A percentile compares a stretch with the other conserved stretches of the same genome.
Evolutionary conservation across 2,888 invertebrate genomes (phyloP).

Genomic region (Spatulosminthurus flaviceps): DNA sequence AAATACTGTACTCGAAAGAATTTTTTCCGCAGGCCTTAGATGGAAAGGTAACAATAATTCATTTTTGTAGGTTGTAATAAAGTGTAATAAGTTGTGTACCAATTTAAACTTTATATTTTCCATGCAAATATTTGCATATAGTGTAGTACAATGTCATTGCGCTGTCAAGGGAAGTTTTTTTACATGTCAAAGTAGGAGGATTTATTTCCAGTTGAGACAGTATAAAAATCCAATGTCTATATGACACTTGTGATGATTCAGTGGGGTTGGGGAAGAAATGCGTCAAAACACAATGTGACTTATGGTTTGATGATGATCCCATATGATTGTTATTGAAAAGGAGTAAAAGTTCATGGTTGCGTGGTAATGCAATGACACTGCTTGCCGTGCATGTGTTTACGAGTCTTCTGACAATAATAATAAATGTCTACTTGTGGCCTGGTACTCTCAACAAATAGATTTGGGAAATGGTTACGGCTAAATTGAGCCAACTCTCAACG

Average conservation of each 20-base stretch:
- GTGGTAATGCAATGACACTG: no score
- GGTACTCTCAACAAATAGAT: background rate
- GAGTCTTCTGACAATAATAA: background rate
- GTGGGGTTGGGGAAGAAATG: constrained; percentile 53
- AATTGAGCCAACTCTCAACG: constrained; percentile 32
- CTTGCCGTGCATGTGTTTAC: background rate
- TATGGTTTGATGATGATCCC: constrained; percentile 61
- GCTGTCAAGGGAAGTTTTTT: background rate
- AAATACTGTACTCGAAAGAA: no score
- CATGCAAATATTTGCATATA: background rate
- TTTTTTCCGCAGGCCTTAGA: no score
- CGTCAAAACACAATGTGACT: constrained; percentile 63
- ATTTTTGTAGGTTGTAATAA: no score
- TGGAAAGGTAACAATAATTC: no score
- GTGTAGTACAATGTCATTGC: background rate
- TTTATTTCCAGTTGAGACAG: background rate
- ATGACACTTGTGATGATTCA: constrained; percentile 37
- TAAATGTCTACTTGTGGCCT: background rate
- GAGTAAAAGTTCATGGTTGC: constrained; percentile 4
- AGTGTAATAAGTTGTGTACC: no score
- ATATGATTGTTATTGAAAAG: background rate
- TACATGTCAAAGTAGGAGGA: background rate
- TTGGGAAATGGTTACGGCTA: constrained; percentile 31
- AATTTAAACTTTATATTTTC: no score
- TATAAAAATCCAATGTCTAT: background rate